phyloP scores from a whole-genome alignment of 1,140 invertebrate species.

The Hylaeus volcanicus region DNA sequence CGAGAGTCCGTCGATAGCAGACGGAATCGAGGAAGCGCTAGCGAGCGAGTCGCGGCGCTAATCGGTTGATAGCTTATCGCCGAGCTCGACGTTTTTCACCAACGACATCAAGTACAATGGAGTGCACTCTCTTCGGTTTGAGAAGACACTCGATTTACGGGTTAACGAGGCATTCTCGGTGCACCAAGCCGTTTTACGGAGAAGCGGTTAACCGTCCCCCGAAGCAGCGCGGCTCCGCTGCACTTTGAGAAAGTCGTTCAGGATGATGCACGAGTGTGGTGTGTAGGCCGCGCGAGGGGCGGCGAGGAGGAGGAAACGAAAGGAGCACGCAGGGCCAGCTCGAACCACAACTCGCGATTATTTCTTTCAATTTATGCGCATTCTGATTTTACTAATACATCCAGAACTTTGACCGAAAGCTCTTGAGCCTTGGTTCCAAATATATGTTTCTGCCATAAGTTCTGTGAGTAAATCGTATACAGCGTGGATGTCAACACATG shows the following conservation, averaged over 20 bases:
- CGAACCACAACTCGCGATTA: too few relatives aligned
- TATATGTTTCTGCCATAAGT: too few relatives aligned
- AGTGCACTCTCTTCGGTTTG: conserved; percentile 44
- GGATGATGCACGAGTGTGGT: conserved; percentile 33
- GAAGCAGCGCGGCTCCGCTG: conserved; percentile 23
- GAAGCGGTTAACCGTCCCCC: conserved; percentile 47
- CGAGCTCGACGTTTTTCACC: conserved; percentile 39
- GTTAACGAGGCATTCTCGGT: conserved; percentile 49
- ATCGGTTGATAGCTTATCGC: conserved; percentile 47
- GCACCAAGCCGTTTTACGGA: conserved; percentile 44
- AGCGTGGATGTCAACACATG: too few relatives aligned
- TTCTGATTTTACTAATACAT: too few relatives aligned
- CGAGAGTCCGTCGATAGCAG: neutral
- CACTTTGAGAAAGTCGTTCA: conserved; percentile 39
- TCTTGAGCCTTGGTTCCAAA: too few relatives aligned
- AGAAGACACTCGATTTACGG: conserved; percentile 54
- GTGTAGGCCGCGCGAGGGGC: neutral
- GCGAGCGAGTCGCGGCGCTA: conserved; percentile 7
- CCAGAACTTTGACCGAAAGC: too few relatives aligned
- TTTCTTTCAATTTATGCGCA: too few relatives aligned
- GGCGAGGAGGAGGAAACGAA: neutral
- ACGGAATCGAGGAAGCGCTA: neutral
- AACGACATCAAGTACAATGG: conserved; percentile 48
- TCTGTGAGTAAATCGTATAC: too few relatives aligned
- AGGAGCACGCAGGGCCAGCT: too few relatives aligned